Percentiles rank a stretch among this genome's conserved stretches.
Conservation (phyloP, 2,113 vertebrate genomes). For the Prietella phreatophila region DNA sequence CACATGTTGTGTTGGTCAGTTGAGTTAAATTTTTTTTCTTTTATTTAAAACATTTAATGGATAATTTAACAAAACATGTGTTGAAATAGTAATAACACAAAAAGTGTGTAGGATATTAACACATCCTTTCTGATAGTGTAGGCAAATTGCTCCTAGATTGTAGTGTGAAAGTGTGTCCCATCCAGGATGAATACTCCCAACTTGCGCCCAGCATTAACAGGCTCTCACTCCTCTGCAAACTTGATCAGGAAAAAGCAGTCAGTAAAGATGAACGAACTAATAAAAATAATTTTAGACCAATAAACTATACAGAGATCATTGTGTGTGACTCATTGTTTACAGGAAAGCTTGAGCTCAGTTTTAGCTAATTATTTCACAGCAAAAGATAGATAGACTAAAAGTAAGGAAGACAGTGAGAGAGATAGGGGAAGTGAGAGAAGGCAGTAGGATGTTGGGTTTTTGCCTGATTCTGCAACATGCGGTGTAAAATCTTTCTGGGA, state of each 20-base stretch:
- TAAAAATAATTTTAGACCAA: not conserved
- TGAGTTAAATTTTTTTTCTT: no score
- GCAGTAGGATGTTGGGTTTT: constrained; percentile 40
- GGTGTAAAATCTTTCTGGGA: not conserved
- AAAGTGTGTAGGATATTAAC: no score
- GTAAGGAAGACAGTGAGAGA: not conserved
- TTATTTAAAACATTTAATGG: no score
- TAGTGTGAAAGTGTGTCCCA: no score
- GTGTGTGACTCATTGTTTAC: not conserved
- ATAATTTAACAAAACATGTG: no score
- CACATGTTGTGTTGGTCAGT: no score
- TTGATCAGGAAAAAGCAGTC: not conserved
- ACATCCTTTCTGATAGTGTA: no score
- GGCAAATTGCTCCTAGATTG: not conserved
- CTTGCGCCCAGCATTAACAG: not conserved
- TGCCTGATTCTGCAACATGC: constrained; percentile 40
- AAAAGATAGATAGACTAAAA: not conserved
- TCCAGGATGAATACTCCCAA: not conserved
- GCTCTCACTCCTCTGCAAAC: not conserved
- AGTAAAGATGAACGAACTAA: not conserved
- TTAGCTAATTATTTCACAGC: not conserved
- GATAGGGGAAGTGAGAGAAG: constrained; percentile 55
- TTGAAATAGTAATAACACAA: no score
- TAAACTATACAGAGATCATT: not conserved
- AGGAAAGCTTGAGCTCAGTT: not conserved